phyloP scores from a whole-genome alignment of 2,888 invertebrate species.

The Nebria brevicollis region DNA sequence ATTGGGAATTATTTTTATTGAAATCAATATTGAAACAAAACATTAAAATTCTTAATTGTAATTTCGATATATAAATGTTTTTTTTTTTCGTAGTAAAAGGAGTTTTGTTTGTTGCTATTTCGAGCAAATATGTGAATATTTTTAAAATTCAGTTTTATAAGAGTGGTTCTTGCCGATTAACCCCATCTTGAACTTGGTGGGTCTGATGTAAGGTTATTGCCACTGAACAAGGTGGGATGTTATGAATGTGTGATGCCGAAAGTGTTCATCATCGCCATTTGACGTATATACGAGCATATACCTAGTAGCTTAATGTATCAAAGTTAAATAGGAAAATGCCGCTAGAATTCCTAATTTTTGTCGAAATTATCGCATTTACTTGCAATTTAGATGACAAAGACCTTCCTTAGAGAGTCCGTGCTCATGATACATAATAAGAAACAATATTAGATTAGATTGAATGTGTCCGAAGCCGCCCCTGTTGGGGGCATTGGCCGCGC shows the following conservation, averaged over 20 bases:
- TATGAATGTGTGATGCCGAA: not conserved
- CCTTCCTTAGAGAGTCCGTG: constrained; percentile 16
- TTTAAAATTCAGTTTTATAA: too few relatives aligned
- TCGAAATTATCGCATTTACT: constrained; percentile 3
- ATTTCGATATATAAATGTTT: too few relatives aligned
- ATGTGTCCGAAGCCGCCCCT: constrained; percentile 28
- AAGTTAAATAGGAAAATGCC: not conserved
- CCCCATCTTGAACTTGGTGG: not conserved
- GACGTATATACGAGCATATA: not conserved
- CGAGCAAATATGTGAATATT: too few relatives aligned
- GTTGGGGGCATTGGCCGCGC: constrained; percentile 35
- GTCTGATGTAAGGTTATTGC: not conserved
- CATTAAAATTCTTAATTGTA: too few relatives aligned
- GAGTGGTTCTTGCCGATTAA: not conserved
- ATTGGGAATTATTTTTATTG: too few relatives aligned
- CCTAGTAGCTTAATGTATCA: not conserved
- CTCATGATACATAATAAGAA: not conserved
- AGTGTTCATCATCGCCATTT: not conserved
- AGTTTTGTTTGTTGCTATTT: too few relatives aligned
- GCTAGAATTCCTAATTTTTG: constrained; percentile 13
- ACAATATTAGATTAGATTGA: constrained; percentile 16
- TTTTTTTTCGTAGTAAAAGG: too few relatives aligned
- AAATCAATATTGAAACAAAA: too few relatives aligned
- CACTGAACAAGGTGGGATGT: not conserved
- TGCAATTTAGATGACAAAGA: constrained; percentile 18